phyloP scores from a whole-genome alignment of 1,140 invertebrate genomes.

The Caerostris darwini region DNA sequence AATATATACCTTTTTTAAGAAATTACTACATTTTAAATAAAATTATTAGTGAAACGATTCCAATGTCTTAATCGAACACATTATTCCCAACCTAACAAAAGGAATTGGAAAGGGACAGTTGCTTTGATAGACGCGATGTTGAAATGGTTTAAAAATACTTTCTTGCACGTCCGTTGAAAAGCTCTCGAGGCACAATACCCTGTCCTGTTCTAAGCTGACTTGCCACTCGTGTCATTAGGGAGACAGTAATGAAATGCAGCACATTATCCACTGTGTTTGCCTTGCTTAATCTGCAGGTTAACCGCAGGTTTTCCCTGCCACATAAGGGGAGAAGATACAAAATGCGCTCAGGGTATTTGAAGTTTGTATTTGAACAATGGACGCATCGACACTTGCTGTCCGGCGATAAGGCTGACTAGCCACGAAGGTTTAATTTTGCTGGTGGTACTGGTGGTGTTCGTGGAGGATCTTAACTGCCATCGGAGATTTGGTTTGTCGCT shows the following conservation, averaged over 20 bases:
- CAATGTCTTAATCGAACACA: not conserved
- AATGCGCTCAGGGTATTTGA: not conserved
- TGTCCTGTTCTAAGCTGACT: not conserved
- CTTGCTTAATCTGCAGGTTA: conserved; percentile 74
- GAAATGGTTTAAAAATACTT: not conserved
- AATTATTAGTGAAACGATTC: too few relatives aligned
- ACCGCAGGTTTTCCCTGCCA: conserved; percentile 53
- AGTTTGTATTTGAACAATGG: not conserved
- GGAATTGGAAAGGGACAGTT: too few relatives aligned
- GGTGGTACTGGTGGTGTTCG: too few relatives aligned
- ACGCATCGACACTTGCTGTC: too few relatives aligned
- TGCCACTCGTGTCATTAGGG: conserved; percentile 54
- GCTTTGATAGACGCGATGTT: not conserved
- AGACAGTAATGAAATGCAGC: conserved; percentile 77
- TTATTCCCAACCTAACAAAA: not conserved
- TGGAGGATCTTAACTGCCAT: too few relatives aligned
- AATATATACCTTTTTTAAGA: too few relatives aligned
- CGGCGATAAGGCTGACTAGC: too few relatives aligned
- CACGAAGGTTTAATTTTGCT: too few relatives aligned
- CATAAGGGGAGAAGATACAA: not conserved
- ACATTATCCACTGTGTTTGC: conserved; percentile 74
- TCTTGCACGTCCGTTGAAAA: conserved; percentile 9
- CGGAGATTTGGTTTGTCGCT: too few relatives aligned
- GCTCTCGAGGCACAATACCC: conserved; percentile 9
- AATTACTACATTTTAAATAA: too few relatives aligned